Evolutionary conservation across 2,888 invertebrate genomes (phyloP), one percentile per base, ranked within the genome.

Genomic region (Torymus tubicola): DNA sequence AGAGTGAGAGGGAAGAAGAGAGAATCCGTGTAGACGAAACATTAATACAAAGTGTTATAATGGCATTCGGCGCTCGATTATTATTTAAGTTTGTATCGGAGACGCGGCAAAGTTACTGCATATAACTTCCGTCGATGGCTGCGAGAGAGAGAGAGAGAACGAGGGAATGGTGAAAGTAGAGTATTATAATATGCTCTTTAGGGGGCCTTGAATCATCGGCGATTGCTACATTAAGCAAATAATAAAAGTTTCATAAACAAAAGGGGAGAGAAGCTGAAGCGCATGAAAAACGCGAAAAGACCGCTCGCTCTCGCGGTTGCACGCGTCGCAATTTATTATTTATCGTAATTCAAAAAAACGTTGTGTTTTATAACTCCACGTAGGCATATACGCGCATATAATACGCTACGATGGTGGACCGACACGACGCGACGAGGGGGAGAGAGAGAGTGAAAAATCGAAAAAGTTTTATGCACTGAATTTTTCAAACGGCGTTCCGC

Each of bases 381-480:
- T 64, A 31, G n/a, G 24, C 55, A 61, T 71, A n/a, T 61, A 24
- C 18, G 12, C 14, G 60, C n/a, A 42, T 42, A 42, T 42, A 42
- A 42, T 42, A 42, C 42, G 42, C 42, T 5, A 8, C 42, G 42
- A 8, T 42, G 42, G 42, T 42, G 42, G 42, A 42, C 42, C 42
- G 8, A 8, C n/a, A n/a, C n/a, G 14, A 10, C n/a, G 13, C 18
- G 4, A 13, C 52, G 31, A 21, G 42, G 61, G 31, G 42, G 42
- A 42, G 42, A 31, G 31, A 42, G 42, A 42, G 42, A 42, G 52
- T 71, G 70, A 81, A 78, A 78, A 78, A 78, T 81, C 73, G 78
- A 74, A 78, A 81, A 81, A 81, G 65, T 81, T 78, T 75, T 80
- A 76, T 80, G 76, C 76, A 8, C 71, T n/a, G 70, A 71, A 76